Evolutionary conservation across 1,140 invertebrate genomes (phyloP).

Genomic region (Microplitis mediator): DNA sequence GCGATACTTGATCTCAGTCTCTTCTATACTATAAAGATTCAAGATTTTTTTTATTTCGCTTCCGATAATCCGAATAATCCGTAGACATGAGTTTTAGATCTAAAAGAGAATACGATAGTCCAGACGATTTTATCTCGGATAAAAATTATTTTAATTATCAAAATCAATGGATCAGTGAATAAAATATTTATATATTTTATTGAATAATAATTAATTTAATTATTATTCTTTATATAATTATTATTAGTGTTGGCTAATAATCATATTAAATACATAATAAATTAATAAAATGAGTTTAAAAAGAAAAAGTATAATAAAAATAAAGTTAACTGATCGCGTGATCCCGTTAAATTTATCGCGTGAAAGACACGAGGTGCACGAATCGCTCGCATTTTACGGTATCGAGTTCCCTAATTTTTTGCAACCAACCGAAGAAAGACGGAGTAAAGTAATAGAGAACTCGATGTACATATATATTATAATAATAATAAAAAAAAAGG

Average conservation of each 20-base stretch:
- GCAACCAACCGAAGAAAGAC: background rate
- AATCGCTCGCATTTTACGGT: conserved; percentile 5
- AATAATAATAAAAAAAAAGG: background rate
- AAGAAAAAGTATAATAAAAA: background rate
- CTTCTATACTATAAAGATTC: background rate
- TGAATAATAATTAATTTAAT: background rate
- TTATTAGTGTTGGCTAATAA: background rate
- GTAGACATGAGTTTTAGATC: conserved; percentile 7
- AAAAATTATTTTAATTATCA: no score
- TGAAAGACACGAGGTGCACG: conserved; percentile 17
- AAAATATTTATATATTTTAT: background rate
- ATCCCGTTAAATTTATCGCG: conserved; percentile 8
- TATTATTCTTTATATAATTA: background rate
- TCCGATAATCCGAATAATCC: conserved; percentile 31
- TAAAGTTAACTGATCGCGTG: conserved; percentile 5
- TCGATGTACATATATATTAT: background rate
- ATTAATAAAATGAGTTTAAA: background rate
- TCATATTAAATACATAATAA: background rate
- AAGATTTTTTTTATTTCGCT: conserved; percentile 17
- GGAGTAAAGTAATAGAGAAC: background rate
- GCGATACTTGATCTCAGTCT: conserved; percentile 16
- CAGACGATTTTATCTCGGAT: background rate
- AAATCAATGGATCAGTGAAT: no score
- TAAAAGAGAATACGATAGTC: background rate
- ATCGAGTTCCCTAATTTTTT: conserved; percentile 13